A percentile compares a stretch with the other conserved stretches of the same genome.
Conservation (phyloP, 2,888 invertebrate species). For the Halictus ligatus region DNA sequence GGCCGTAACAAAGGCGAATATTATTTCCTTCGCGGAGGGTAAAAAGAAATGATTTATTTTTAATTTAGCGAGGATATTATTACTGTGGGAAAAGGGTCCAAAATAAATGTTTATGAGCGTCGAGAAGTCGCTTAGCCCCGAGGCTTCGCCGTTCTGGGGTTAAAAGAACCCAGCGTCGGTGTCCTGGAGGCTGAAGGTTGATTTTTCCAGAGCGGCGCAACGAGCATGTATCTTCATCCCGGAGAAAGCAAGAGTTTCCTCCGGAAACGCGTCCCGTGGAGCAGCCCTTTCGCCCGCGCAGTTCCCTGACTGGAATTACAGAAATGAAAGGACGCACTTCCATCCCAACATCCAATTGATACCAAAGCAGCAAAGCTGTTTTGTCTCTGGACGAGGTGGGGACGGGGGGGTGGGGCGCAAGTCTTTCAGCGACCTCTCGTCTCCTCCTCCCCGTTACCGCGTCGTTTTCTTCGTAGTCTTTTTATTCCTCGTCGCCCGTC, state of each 20-base stretch:
- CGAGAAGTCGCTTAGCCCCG: neutral
- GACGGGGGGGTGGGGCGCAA: too few relatives aligned
- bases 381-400: constrained; percentile 36
- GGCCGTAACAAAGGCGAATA: neutral
- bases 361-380: constrained; percentile 50
- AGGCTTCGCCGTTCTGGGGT: neutral
- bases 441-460: neutral
- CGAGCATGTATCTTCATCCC: neutral
- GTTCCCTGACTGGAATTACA: constrained; percentile 51
- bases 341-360: constrained; percentile 51
- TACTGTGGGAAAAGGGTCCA: neutral
- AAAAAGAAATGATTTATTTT: neutral
- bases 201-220: constrained; percentile 3
- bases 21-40: neutral
- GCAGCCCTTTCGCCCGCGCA: neutral
- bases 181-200: constrained; percentile 5
- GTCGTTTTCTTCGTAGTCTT: neutral
- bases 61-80: neutral
- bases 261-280: constrained; percentile 3
- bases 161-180: neutral
- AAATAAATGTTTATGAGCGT: constrained; percentile 3
- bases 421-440: constrained; percentile 41
- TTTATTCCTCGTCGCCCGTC: constrained; percentile 19
- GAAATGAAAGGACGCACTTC: constrained; percentile 48
- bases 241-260: constrained; percentile 13